Conservation (phyloP, 1,140 invertebrate species). For the Teleogryllus occipitalis region DNA sequence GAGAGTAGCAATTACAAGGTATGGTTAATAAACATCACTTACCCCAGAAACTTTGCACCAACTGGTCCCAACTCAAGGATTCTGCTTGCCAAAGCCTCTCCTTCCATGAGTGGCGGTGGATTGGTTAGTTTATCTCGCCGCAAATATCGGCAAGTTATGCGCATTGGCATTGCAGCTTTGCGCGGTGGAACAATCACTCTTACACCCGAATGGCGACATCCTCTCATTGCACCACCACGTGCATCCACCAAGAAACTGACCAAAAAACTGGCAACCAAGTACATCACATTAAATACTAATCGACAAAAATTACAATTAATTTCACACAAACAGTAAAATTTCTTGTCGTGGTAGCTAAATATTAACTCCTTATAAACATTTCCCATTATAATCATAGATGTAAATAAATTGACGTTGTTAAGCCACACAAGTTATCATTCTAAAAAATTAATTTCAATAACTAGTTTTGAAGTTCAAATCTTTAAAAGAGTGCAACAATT, state of each 20-base stretch:
- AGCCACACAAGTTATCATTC: too few relatives aligned
- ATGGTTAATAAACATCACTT: conserved; percentile 30
- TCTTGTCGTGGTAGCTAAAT: too few relatives aligned
- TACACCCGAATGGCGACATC: conserved; percentile 89
- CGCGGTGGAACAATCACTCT: conserved; percentile 90
- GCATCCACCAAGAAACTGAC: conserved; percentile 97
- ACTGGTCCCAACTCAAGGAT: conserved; percentile 91
- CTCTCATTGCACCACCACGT: conserved; percentile 90
- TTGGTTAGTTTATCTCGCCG: conserved; percentile 70
- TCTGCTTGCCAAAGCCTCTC: conserved; percentile 85
- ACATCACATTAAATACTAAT: too few relatives aligned
- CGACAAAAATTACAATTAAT: too few relatives aligned
- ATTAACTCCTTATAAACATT: too few relatives aligned
- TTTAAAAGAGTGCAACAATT: too few relatives aligned
- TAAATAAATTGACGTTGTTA: too few relatives aligned
- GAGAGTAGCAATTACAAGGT: neutral
- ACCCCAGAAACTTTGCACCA: conserved; percentile 92
- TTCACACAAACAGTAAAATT: too few relatives aligned
- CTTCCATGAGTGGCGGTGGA: conserved; percentile 90
- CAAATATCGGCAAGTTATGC: conserved; percentile 86
- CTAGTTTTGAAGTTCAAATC: too few relatives aligned
- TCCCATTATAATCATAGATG: too few relatives aligned
- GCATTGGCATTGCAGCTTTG: conserved; percentile 84
- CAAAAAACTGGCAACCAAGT: conserved; percentile 62
- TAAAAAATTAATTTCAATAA: too few relatives aligned